These are phyloP conservation scores for Athene cunicularia DNA, from an alignment of 2,113 vertebrate genomes.

Conservation along the genomic window DNA sequence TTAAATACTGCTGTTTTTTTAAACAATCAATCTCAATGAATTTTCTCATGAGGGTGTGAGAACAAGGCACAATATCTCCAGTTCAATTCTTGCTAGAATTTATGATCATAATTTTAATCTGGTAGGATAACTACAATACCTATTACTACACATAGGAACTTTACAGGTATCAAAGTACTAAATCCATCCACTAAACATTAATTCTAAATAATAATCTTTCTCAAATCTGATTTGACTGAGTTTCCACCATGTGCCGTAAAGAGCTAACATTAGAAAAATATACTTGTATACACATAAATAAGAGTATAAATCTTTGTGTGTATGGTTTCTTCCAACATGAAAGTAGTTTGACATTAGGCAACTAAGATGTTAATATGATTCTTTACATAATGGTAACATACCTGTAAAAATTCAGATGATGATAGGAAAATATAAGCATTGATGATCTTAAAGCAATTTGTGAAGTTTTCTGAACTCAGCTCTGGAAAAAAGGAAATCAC, in stretches of 20 bases:
- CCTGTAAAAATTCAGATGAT: slow-evolving; percentile 93
- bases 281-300: not conserved
- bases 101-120: not conserved
- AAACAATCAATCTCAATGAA: not conserved
- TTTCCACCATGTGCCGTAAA: not conserved
- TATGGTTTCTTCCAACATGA: not conserved
- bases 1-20: not conserved
- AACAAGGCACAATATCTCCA: not conserved
- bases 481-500: slow-evolving; percentile 79
- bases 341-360: not conserved
- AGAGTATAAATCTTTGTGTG: not conserved
- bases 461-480: slow-evolving; percentile 92
- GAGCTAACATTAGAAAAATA: not conserved
- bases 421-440: slow-evolving; percentile 93
- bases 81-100: not conserved
- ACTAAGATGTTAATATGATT: not conserved
- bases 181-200: not conserved
- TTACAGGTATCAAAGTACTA: not conserved
- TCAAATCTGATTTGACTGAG: not conserved
- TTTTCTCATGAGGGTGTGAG: not conserved
- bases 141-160: not conserved
- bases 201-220: not conserved
- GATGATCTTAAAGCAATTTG: slow-evolving; percentile 96
- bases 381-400: slow-evolving; percentile 63
- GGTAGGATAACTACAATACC: not conserved